A percentile compares a stretch with the other conserved stretches of the same genome.
These are phyloP conservation scores for Parasteatoda lunata DNA, from an alignment of 2,888 invertebrate genomes.

Conservation along the genomic window DNA sequence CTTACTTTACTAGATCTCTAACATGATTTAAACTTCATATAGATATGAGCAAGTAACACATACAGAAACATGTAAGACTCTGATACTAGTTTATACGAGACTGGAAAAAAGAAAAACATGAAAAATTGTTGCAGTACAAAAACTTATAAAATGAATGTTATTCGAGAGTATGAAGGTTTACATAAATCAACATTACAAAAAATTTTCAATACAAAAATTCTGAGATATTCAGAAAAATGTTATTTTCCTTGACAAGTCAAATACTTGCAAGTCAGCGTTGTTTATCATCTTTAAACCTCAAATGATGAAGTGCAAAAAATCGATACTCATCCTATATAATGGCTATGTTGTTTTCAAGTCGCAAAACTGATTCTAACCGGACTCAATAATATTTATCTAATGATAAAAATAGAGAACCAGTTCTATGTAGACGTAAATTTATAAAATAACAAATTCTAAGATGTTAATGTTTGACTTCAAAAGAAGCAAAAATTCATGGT, in stretches of 20 bases:
- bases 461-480: too few species aligned
- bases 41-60: not conserved
- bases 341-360: too few species aligned
- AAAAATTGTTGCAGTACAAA: constrained; percentile 50
- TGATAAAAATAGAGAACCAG: too few species aligned
- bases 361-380: too few species aligned
- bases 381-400: too few species aligned
- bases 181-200: constrained; percentile 58
- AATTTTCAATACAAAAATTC: not conserved
- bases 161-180: constrained; percentile 16
- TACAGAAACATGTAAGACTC: constrained; percentile 27
- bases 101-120: constrained; percentile 31
- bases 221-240: not conserved
- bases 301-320: not conserved
- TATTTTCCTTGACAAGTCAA: not conserved
- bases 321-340: too few species aligned
- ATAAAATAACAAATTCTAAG: too few species aligned
- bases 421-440: too few species aligned
- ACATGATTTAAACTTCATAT: not conserved
- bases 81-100: constrained; percentile 15
- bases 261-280: not conserved
- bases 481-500: too few species aligned
- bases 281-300: not conserved
- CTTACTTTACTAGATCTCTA: not conserved
- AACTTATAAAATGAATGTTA: constrained; percentile 30